These are phyloP conservation scores for Drosophila meridiana DNA, from an alignment of 2,888 invertebrate species.

Conservation along the genomic window DNA sequence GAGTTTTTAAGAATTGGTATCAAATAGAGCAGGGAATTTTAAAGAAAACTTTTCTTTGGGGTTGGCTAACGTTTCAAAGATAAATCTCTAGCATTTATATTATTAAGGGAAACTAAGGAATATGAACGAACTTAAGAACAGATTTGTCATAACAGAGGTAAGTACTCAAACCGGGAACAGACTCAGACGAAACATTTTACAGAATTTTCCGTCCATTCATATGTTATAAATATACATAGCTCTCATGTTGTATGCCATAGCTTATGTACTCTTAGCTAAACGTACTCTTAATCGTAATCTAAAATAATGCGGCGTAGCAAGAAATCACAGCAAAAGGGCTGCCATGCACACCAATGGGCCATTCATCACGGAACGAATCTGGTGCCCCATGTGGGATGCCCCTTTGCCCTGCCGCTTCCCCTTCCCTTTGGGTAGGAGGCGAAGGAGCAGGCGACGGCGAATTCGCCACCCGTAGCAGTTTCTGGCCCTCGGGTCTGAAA, in stretches of 20 bases:
- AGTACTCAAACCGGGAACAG: neutral
- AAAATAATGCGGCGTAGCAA: constrained; percentile 61
- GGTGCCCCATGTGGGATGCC: constrained; percentile 13
- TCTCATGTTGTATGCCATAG: constrained; percentile 5
- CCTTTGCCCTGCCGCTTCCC: neutral
- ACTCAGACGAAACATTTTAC: neutral
- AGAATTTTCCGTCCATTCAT: neutral
- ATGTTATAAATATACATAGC: too few relatives aligned
- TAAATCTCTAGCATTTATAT: neutral
- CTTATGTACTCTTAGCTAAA: constrained; percentile 22
- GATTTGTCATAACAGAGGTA: neutral
- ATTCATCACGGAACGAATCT: constrained; percentile 59
- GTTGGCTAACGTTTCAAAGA: neutral
- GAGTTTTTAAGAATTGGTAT: neutral
- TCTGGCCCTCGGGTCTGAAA: constrained; percentile 44
- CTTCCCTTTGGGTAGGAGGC: neutral
- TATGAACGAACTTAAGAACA: neutral
- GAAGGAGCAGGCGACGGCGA: neutral
- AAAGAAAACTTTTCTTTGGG: constrained; percentile 2
- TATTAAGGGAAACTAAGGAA: neutral
- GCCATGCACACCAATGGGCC: constrained; percentile 62
- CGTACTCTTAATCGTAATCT: constrained; percentile 27
- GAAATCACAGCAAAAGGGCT: constrained; percentile 68
- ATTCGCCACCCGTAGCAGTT: constrained; percentile 12
- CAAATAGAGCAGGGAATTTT: neutral